A percentile compares a stretch with the other conserved stretches of the same genome.
phyloP scores from a whole-genome alignment of 2,113 vertebrate species.

The Prochilodus magdalenae region DNA sequence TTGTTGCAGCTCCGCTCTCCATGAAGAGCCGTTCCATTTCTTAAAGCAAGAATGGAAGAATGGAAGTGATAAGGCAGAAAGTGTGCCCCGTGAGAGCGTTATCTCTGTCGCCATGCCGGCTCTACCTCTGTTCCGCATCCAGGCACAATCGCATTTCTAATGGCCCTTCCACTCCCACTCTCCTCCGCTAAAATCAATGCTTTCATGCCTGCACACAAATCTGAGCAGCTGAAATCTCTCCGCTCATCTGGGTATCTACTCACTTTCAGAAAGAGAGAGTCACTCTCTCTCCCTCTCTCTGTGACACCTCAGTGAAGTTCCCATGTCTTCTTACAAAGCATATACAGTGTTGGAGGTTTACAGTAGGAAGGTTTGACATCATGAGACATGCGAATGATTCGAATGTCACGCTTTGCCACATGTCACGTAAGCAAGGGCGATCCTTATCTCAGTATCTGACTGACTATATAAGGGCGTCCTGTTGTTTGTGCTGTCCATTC shows the following conservation, averaged over 20 bases:
- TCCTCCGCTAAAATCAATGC: slow-evolving; percentile 16
- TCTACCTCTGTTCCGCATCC: neutral
- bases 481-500: too few species aligned
- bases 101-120: neutral
- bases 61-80: slow-evolving; percentile 14
- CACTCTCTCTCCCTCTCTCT: neutral
- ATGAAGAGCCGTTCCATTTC: slow-evolving; percentile 25
- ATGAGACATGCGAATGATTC: too few species aligned
- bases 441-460: too few species aligned
- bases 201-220: slow-evolving; percentile 32
- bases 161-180: slow-evolving; percentile 1
- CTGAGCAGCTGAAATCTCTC: slow-evolving; percentile 12
- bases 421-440: too few species aligned
- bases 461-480: too few species aligned
- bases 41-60: slow-evolving; percentile 23
- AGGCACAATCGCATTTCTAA: slow-evolving; percentile 44
- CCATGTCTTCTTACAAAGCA: too few species aligned
- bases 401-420: too few species aligned
- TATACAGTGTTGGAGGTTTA: too few species aligned
- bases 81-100: neutral
- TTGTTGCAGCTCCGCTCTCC: neutral
- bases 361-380: too few species aligned
- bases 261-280: neutral
- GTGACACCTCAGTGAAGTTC: neutral
- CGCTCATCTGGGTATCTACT: slow-evolving; percentile 20